Evolutionary conservation across 2,888 invertebrate genomes (phyloP).

Genomic region (Choristoneura rosaceana): DNA sequence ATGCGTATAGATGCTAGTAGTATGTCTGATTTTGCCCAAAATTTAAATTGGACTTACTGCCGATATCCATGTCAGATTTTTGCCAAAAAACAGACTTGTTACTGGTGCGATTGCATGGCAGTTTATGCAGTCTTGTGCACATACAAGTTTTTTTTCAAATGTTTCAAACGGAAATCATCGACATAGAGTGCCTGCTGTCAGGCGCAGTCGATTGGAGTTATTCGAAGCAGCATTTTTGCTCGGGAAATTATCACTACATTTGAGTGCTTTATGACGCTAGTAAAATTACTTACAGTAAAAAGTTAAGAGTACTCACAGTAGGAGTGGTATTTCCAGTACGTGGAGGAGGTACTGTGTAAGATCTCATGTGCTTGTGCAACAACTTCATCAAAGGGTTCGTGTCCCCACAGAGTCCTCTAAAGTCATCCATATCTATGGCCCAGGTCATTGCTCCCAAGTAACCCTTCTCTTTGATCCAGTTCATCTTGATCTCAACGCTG

Average conservation of each 20-base stretch:
- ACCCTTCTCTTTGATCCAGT: conserved; percentile 93
- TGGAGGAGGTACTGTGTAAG: conserved; percentile 89
- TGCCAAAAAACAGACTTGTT: too few relatives aligned
- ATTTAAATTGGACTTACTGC: too few relatives aligned
- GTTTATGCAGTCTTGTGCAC: too few relatives aligned
- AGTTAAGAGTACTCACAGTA: conserved; percentile 84
- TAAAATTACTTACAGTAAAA: neutral
- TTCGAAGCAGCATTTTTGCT: too few relatives aligned
- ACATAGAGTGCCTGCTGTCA: too few relatives aligned
- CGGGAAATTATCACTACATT: neutral
- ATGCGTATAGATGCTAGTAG: too few relatives aligned
- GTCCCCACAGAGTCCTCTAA: conserved; percentile 92
- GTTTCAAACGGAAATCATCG: too few relatives aligned
- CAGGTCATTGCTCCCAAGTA: conserved; percentile 95
- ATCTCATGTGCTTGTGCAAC: conserved; percentile 89
- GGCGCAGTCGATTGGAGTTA: too few relatives aligned
- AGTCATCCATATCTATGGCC: conserved; percentile 97
- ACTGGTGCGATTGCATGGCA: too few relatives aligned
- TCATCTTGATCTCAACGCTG: conserved; percentile 95
- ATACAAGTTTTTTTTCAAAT: too few relatives aligned
- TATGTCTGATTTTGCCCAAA: too few relatives aligned
- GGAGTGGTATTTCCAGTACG: conserved; percentile 87
- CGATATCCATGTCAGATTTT: too few relatives aligned
- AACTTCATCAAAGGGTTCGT: conserved; percentile 91
- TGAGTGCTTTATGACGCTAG: neutral